Conservation (phyloP, 2,113 vertebrate species). For the Grantiella picta region DNA sequence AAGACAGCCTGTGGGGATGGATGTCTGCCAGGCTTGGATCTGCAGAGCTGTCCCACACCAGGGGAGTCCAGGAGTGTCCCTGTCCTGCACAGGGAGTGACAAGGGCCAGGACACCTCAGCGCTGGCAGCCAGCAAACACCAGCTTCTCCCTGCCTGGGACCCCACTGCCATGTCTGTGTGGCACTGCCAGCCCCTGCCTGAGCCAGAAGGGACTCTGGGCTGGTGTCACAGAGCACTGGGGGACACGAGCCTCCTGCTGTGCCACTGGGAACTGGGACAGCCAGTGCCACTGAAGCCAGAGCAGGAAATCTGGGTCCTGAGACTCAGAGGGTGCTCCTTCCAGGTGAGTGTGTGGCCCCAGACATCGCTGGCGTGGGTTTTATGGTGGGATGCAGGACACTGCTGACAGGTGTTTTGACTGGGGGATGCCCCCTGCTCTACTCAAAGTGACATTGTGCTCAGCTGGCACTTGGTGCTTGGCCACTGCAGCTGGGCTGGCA, state of each 20-base stretch:
- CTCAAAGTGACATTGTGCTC: background rate
- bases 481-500: background rate
- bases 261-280: background rate
- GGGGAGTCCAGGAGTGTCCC: background rate
- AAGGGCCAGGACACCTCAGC: background rate
- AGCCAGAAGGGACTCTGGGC: background rate
- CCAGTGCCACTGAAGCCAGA: background rate
- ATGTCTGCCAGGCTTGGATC: background rate
- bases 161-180: rapidly evolving
- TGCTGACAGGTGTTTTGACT: background rate
- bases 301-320: background rate
- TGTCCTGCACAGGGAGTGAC: background rate
- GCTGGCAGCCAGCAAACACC: background rate
- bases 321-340: background rate
- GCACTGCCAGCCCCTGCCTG: rapidly evolving
- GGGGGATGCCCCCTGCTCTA: background rate
- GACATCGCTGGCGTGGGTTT: rapidly evolving
- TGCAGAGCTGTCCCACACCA: background rate
- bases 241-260: background rate
- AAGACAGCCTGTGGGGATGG: background rate
- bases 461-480: background rate
- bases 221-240: background rate
- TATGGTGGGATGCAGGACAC: background rate
- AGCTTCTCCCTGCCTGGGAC: background rate
- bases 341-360: background rate